These are phyloP conservation scores for Cotesia chilonis DNA, from an alignment of 1,140 invertebrate species.

Conservation along the genomic window DNA sequence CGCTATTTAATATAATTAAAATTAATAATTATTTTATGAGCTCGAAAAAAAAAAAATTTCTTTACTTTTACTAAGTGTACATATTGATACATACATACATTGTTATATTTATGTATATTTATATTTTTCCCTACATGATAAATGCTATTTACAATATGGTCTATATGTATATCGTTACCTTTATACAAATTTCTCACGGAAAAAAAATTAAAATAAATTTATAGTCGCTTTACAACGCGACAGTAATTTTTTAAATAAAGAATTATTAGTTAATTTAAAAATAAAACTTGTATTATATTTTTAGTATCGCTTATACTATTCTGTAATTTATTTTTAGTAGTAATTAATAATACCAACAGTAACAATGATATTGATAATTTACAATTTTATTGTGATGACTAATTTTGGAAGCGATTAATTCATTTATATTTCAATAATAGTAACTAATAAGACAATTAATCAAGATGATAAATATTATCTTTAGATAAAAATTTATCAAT, in stretches of 20 bases:
- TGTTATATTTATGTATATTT: constrained; percentile 38
- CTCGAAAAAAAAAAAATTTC: neutral
- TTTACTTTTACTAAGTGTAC: constrained; percentile 30
- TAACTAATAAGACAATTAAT: constrained; percentile 26
- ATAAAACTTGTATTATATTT: too few species aligned
- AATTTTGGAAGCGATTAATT: constrained; percentile 32
- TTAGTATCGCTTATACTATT: neutral
- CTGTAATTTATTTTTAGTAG: constrained; percentile 10
- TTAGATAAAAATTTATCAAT: too few species aligned
- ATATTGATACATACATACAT: constrained; percentile 38
- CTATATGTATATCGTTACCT: constrained; percentile 41
- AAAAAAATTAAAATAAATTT: constrained; percentile 38
- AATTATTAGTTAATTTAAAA: neutral
- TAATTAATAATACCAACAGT: constrained; percentile 45
- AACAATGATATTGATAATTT: constrained; percentile 35
- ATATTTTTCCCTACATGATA: constrained; percentile 40
- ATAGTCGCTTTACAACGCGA: neutral
- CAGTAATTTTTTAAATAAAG: too few species aligned
- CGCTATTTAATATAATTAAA: constrained; percentile 36
- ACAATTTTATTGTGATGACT: constrained; percentile 32
- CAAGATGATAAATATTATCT: neutral
- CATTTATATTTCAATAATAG: constrained; percentile 34
- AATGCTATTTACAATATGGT: constrained; percentile 44
- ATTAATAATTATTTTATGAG: constrained; percentile 32
- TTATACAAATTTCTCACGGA: constrained; percentile 33